Percentiles rank a stretch among this genome's conserved stretches.
phyloP scores from a whole-genome alignment of 2,888 invertebrate genomes.

The Eristalis pertinax region DNA sequence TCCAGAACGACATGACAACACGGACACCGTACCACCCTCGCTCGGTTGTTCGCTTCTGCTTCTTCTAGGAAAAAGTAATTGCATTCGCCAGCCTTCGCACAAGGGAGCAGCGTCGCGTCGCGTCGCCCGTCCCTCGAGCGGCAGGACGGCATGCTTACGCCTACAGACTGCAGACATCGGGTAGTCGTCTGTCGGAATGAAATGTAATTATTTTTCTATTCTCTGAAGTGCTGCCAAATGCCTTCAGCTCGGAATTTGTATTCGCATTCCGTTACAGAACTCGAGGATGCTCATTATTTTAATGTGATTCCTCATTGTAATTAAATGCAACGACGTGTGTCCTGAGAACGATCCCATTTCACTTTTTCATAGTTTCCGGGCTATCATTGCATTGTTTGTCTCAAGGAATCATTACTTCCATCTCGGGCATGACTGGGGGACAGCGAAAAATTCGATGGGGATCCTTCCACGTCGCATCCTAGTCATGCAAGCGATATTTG shows the following conservation, averaged over 20 bases:
- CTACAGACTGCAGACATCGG: slow-evolving; percentile 26
- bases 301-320: slow-evolving; percentile 48
- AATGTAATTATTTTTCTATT: slow-evolving; percentile 65
- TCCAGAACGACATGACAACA: slow-evolving; percentile 64
- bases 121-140: slow-evolving; percentile 2
- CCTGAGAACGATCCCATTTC: slow-evolving; percentile 10
- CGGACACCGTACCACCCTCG: slow-evolving; percentile 27
- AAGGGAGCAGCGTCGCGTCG: slow-evolving; percentile 3
- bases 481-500: slow-evolving; percentile 43
- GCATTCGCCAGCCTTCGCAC: slow-evolving; percentile 39
- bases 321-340: slow-evolving; percentile 60
- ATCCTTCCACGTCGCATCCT: slow-evolving; percentile 31
- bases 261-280: slow-evolving; percentile 39
- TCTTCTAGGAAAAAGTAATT: slow-evolving; percentile 53
- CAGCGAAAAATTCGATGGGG: neutral
- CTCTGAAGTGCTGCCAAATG: slow-evolving; percentile 57
- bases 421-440: neutral
- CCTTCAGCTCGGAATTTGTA: slow-evolving; percentile 33
- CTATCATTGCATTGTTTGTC: slow-evolving; percentile 31
- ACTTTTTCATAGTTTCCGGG: neutral
- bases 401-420: slow-evolving; percentile 37
- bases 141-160: slow-evolving; percentile 8
- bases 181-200: slow-evolving; percentile 42
- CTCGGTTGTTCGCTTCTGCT: neutral
- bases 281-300: slow-evolving; percentile 64